Conservation (phyloP, 2,888 invertebrate genomes). For the Andrena flavipes region DNA sequence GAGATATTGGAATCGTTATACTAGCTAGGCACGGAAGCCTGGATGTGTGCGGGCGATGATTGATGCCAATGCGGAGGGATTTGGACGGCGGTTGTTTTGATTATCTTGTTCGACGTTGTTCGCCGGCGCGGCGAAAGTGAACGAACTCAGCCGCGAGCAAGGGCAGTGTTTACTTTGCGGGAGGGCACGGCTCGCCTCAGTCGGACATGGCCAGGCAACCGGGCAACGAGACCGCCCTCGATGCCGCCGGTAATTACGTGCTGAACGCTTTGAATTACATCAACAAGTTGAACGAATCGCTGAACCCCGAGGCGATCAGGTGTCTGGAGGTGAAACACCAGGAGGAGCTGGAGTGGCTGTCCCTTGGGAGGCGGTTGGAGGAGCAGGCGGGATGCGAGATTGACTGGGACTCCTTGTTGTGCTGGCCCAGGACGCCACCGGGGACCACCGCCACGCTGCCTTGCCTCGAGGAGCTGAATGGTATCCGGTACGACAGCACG, state of each 20-base stretch:
- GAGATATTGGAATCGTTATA: no score
- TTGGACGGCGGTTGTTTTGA: neutral
- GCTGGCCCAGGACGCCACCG: constrained; percentile 93
- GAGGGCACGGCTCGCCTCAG: neutral
- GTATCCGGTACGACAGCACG: constrained; percentile 92
- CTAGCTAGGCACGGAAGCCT: no score
- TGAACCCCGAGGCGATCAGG: constrained; percentile 68
- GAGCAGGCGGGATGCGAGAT: constrained; percentile 87
- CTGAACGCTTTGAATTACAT: constrained; percentile 74
- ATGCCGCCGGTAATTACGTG: constrained; percentile 74
- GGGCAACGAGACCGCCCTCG: constrained; percentile 59
- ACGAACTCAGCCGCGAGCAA: neutral
- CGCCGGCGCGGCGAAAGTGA: neutral
- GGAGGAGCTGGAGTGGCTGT: constrained; percentile 36
- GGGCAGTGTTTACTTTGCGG: neutral
- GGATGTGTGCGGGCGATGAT: no score
- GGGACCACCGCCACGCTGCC: constrained; percentile 90
- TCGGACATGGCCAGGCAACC: constrained; percentile 62
- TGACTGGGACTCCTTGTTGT: constrained; percentile 91
- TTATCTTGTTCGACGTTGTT: neutral
- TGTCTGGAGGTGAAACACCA: constrained; percentile 64
- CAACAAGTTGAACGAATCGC: constrained; percentile 74
- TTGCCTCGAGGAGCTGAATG: constrained; percentile 92
- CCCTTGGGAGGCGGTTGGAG: constrained; percentile 4
- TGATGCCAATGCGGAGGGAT: no score